A percentile compares a stretch with the other conserved stretches of the same genome.
phyloP scores from a whole-genome alignment of 2,113 vertebrate species.

The Acanthisitta chloris region DNA sequence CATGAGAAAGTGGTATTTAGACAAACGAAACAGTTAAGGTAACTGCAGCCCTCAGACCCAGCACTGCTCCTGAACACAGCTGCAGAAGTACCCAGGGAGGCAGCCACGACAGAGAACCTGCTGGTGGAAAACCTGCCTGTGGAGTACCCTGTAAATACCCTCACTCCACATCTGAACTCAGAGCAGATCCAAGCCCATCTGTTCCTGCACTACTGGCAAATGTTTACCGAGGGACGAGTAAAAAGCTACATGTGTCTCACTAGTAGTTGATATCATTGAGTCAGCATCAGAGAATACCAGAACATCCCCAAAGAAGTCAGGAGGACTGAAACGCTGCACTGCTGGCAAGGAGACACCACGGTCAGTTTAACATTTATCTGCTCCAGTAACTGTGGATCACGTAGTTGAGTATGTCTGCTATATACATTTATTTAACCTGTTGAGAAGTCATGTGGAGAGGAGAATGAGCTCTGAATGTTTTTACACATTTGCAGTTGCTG shows the following conservation, averaged over 20 bases:
- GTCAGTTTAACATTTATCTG: not conserved
- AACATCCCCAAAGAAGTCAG: not conserved
- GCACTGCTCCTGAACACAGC: not conserved
- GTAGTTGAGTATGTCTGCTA: not conserved
- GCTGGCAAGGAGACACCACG: not conserved
- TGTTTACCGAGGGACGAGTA: not conserved
- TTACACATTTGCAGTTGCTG: constrained; percentile 38
- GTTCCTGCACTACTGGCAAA: constrained; percentile 7
- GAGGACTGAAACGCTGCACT: not conserved
- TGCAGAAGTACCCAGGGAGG: not conserved
- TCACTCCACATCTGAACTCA: not conserved
- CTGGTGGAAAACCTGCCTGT: not conserved
- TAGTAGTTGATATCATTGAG: not conserved
- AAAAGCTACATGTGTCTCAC: not conserved
- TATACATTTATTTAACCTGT: constrained; percentile 20
- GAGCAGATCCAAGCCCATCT: not conserved
- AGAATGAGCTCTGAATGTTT: constrained; percentile 49
- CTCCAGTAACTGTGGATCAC: not conserved
- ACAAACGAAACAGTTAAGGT: not conserved
- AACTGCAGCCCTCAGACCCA: not conserved
- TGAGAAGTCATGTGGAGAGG: constrained; percentile 10
- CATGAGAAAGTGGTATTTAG: not conserved
- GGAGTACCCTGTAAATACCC: not conserved
- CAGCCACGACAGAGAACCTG: not conserved
- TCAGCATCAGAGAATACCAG: not conserved